These are phyloP conservation scores for Eremophila alpestris DNA, from an alignment of 2,797 vertebrate species.

Conservation along the genomic window DNA sequence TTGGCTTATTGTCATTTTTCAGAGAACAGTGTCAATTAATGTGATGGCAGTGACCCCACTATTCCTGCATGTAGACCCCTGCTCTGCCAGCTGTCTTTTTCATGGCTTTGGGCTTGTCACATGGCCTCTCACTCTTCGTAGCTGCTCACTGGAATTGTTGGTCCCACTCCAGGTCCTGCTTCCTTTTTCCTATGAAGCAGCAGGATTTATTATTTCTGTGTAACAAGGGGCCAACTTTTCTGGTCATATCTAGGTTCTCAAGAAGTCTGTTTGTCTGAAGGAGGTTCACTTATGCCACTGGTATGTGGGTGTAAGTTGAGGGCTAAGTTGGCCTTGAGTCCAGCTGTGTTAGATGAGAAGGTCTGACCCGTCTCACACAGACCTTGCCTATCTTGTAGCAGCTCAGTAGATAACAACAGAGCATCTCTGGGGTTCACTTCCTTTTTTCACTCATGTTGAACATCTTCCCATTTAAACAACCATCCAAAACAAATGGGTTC, in stretches of 20 bases:
- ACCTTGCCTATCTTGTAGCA: constrained; percentile 1
- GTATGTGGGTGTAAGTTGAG: background rate
- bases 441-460: constrained; percentile 31
- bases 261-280: constrained; percentile 2
- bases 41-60: background rate
- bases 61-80: background rate
- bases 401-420: constrained; percentile 19
- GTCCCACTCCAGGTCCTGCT: background rate
- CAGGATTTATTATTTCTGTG: background rate
- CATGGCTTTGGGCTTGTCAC: background rate
- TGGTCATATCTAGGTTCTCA: background rate
- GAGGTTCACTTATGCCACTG: background rate
- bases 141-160: background rate
- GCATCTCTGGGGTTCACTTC: constrained; percentile 20
- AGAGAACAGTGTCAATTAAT: background rate
- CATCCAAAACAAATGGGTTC: constrained; percentile 49
- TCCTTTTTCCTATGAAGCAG: background rate
- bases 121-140: background rate
- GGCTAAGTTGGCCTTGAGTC: background rate
- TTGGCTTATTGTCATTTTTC: background rate
- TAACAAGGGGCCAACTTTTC: background rate
- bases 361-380: background rate
- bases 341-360: background rate
- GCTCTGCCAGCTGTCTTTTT: background rate
- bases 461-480: constrained; percentile 42